Evolutionary conservation across 2,113 vertebrate genomes (phyloP), one percentile per base, ranked within the genome.

Genomic region (Anolis carolinensis): DNA sequence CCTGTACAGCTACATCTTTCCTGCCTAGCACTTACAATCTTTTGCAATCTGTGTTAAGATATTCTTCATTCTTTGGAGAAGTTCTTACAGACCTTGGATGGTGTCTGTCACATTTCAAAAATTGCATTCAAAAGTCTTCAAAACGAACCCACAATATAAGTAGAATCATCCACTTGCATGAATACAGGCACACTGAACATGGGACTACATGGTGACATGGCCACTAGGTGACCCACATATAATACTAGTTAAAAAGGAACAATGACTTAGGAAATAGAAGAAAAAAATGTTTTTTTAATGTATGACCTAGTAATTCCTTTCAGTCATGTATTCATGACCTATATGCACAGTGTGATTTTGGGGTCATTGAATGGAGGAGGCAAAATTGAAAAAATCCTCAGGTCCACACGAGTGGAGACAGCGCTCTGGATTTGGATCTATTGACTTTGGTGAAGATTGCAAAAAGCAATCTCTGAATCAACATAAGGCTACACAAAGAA

Each of bases 61-160:
- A 82, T 30, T 80, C 84, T 82, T 32, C 68, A 62, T 92, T 50
- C 70, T 23, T 82, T 70, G 67, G 86, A 92, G 89, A 92, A 87
- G 36, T 36, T 89, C 52, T 70, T 70, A 70, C 91, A 93, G 89
- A 27, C 63, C 81, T 92, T 0, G 21, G 82, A 73, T 88, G 92
- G 86, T 92, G 39, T 81, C 70, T 82, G 83, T 80, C 88, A 63
- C 32, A 79, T 59, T 87, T 77, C 83, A 86, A 62, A 44, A 34
- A 32, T 52, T 85, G 90, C 0, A 1, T 1, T 68, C 78, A 87
- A 89, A 89, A 86, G 88, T 88, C 62, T 67, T 79, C 86, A 5
- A 30, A 76, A 76, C 23, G 9, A 68, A 52, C 4, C 39, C 74
- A 52, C 27, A 32, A 82, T 7, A 72, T 32, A 72, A 71, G 21